Percentiles rank a stretch among this genome's conserved stretches.
phyloP scores from a whole-genome alignment of 2,888 invertebrate species.

The Chrysolina americana region DNA sequence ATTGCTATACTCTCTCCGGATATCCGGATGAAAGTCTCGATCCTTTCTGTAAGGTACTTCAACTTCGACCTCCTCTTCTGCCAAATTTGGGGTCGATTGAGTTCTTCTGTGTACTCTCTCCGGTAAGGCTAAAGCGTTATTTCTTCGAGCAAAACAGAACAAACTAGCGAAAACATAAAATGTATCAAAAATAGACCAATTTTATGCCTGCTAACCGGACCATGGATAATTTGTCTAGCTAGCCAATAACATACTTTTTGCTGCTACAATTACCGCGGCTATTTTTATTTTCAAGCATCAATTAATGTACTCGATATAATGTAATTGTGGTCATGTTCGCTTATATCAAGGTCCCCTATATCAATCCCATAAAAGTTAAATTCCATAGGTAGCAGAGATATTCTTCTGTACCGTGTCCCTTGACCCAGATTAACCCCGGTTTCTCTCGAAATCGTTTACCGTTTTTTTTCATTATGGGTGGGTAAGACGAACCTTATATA shows the following conservation, averaged over 20 bases:
- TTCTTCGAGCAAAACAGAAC: no score
- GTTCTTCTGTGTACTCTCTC: no score
- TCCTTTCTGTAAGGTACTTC: no score
- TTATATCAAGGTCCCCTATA: not conserved
- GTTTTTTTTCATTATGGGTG: not conserved
- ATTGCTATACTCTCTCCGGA: no score
- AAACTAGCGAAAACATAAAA: no score
- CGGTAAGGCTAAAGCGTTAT: no score
- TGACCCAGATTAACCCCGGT: not conserved
- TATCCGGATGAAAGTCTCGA: no score
- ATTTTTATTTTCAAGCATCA: not conserved
- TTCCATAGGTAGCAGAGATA: not conserved
- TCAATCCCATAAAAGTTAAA: constrained; percentile 1
- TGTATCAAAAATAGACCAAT: not conserved
- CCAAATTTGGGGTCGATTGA: no score
- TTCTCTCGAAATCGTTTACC: not conserved
- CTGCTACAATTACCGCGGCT: not conserved
- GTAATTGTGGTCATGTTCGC: not conserved
- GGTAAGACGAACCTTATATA: not conserved
- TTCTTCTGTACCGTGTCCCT: not conserved
- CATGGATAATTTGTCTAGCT: not conserved
- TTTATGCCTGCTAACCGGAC: not conserved
- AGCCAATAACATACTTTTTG: not conserved
- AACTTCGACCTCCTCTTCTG: no score
- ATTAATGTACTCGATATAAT: not conserved